These are phyloP conservation scores for Nymphalis polychloros DNA, from an alignment of 2,888 invertebrate species.

Conservation along the genomic window DNA sequence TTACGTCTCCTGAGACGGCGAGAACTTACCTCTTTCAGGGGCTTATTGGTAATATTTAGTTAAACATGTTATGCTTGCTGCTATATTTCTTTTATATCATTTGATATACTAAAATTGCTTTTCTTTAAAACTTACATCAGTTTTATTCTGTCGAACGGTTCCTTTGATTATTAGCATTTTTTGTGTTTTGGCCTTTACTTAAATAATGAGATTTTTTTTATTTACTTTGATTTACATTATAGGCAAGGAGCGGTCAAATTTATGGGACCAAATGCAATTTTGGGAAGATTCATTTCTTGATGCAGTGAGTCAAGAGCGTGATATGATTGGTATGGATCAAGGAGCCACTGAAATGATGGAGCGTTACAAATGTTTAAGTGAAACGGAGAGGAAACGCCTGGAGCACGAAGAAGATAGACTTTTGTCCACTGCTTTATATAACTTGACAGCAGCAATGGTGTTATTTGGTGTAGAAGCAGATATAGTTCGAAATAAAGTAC, in stretches of 20 bases:
- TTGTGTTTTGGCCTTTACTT: too few relatives aligned
- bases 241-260: slow-evolving; percentile 90
- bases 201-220: neutral
- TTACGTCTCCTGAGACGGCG: slow-evolving; percentile 94
- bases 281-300: slow-evolving; percentile 99
- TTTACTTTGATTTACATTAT: slow-evolving; percentile 4
- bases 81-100: too few relatives aligned
- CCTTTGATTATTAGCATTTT: too few relatives aligned
- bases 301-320: slow-evolving; percentile 98
- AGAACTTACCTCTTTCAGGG: slow-evolving; percentile 97
- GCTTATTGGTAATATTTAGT: slow-evolving; percentile 77
- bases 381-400: slow-evolving; percentile 94
- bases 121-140: too few relatives aligned
- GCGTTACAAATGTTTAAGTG: slow-evolving; percentile 95
- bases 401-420: slow-evolving; percentile 99
- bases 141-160: too few relatives aligned
- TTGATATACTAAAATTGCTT: too few relatives aligned
- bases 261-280: slow-evolving; percentile 99
- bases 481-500: slow-evolving; percentile 91
- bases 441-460: slow-evolving; percentile 97
- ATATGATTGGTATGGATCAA: slow-evolving; percentile 99
- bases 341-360: slow-evolving; percentile 99
- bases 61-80: neutral
- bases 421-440: slow-evolving; percentile 96
- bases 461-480: slow-evolving; percentile 93